Evolutionary conservation across 2,113 vertebrate species (phyloP).

Genomic region (Panthera uncia): DNA sequence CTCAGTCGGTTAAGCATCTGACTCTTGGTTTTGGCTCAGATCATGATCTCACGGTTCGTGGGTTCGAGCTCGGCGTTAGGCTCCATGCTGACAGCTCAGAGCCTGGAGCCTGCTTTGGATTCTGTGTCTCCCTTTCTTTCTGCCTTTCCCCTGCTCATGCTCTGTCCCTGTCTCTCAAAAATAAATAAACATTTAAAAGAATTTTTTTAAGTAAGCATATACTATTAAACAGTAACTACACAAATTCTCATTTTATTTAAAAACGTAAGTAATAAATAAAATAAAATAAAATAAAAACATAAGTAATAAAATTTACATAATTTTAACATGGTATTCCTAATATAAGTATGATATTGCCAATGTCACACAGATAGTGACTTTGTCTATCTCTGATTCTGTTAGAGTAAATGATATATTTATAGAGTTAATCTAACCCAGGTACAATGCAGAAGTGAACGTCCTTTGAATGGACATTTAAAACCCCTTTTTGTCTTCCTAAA

Average conservation of each 20-base stretch:
- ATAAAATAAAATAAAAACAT: background rate
- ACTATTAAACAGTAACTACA: background rate
- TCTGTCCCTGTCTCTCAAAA: too few relatives aligned
- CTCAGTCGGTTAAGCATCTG: too few relatives aligned
- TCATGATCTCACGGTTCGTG: too few relatives aligned
- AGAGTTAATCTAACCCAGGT: background rate
- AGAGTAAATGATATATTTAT: background rate
- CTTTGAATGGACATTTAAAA: background rate
- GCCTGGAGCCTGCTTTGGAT: too few relatives aligned
- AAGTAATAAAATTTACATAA: background rate
- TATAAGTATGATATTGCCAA: background rate
- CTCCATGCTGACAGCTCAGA: too few relatives aligned
- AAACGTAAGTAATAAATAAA: background rate
- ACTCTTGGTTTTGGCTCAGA: too few relatives aligned
- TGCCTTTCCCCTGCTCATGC: too few relatives aligned
- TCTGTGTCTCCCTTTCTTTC: too few relatives aligned
- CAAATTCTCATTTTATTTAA: background rate
- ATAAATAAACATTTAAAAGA: too few relatives aligned
- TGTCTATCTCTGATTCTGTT: background rate
- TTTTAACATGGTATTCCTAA: background rate
- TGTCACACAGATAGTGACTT: background rate
- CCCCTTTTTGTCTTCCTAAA: background rate
- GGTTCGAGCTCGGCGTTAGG: fast-evolving
- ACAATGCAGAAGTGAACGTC: background rate
- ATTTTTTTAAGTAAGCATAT: background rate